Conservation (phyloP, 2,113 vertebrate genomes). For the Sarotherodon lohbergeri region DNA sequence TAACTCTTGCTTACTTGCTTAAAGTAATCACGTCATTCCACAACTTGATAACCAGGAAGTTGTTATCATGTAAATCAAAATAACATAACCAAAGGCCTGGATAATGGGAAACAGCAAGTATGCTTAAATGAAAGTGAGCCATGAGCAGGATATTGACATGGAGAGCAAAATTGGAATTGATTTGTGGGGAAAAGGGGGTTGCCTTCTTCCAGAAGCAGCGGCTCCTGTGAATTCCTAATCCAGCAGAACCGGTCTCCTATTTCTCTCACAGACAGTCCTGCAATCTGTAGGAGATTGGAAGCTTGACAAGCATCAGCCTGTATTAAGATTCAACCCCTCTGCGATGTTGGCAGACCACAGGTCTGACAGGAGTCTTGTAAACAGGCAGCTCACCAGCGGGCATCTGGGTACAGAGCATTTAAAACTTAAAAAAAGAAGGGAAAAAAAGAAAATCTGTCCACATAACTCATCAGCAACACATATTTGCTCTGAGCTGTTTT, state of each 20-base stretch:
- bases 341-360: slow-evolving; percentile 21
- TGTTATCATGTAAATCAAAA: slow-evolving; percentile 1
- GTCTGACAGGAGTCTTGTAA: slow-evolving; percentile 29
- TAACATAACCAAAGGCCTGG: not conserved
- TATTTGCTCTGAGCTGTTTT: not conserved
- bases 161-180: slow-evolving; percentile 64
- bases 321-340: slow-evolving; percentile 51
- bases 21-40: not conserved
- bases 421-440: not conserved
- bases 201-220: not conserved
- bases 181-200: slow-evolving; percentile 39
- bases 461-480: not conserved
- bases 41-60: not conserved
- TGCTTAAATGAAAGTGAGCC: slow-evolving; percentile 3
- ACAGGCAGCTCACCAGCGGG: slow-evolving; percentile 20
- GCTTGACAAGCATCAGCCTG: slow-evolving; percentile 45
- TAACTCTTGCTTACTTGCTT: not conserved
- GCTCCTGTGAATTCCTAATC: slow-evolving; percentile 67
- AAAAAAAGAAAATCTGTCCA: not conserved
- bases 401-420: not conserved
- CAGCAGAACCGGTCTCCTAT: slow-evolving; percentile 46
- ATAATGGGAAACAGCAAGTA: slow-evolving; percentile 19
- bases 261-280: slow-evolving; percentile 48
- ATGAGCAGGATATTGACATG: slow-evolving; percentile 43
- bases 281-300: slow-evolving; percentile 53